Percentiles rank a stretch among this genome's conserved stretches.
Conservation (phyloP, 1,140 invertebrate genomes). For the Metopolophium dirhodum region DNA sequence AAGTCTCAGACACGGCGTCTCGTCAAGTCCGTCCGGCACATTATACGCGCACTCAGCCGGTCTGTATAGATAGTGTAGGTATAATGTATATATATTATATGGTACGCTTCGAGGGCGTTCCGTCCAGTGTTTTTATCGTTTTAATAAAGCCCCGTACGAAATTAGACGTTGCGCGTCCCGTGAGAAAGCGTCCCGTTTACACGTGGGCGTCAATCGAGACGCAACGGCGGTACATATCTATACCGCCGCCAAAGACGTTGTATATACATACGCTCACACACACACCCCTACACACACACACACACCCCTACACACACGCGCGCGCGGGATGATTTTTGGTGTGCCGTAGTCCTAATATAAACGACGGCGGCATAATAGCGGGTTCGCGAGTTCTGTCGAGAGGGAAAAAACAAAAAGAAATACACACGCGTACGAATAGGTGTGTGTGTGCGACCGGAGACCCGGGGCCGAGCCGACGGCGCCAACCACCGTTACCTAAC, state of each 20-base stretch:
- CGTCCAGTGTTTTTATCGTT: constrained; percentile 43
- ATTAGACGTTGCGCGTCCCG: constrained; percentile 51
- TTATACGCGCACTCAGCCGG: background rate
- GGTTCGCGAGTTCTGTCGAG: constrained; percentile 26
- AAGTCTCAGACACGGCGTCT: background rate
- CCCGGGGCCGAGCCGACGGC: constrained; percentile 47
- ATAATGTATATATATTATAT: background rate
- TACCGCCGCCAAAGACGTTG: constrained; percentile 36
- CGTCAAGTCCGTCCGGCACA: background rate
- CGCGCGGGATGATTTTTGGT: constrained; percentile 1
- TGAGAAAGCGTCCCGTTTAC: constrained; percentile 51
- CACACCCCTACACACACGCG: background rate
- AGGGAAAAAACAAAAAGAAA: background rate
- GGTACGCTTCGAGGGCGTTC: constrained; percentile 20
- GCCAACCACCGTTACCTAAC: constrained; percentile 52
- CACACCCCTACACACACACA: background rate
- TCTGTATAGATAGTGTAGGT: background rate
- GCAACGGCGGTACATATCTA: background rate
- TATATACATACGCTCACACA: background rate
- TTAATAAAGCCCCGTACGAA: constrained; percentile 47
- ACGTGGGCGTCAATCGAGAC: constrained; percentile 44
- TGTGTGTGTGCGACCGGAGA: background rate
- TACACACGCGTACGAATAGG: background rate
- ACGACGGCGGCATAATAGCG: constrained; percentile 34
- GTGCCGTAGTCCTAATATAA: background rate